phyloP scores from a whole-genome alignment of 2,797 vertebrate species.

The Pyrocephalus nanus region DNA sequence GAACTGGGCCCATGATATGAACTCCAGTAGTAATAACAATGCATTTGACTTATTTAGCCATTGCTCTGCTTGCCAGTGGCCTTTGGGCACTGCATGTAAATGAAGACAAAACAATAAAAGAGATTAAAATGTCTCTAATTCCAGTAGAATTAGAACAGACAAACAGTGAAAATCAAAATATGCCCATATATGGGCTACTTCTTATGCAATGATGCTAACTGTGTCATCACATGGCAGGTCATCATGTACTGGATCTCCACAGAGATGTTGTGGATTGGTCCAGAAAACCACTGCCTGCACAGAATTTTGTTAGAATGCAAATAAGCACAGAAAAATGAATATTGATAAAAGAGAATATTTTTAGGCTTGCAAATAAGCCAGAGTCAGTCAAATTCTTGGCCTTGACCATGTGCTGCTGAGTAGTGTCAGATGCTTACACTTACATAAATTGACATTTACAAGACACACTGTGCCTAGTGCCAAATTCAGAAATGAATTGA shows the following conservation, averaged over 20 bases:
- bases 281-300: neutral
- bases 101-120: slow-evolving; percentile 20
- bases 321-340: slow-evolving; percentile 55
- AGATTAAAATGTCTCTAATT: slow-evolving; percentile 48
- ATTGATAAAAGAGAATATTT: slow-evolving; percentile 74
- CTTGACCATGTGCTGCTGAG: slow-evolving; percentile 60
- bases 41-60: slow-evolving; percentile 13
- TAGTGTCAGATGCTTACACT: slow-evolving; percentile 58
- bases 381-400: slow-evolving; percentile 68
- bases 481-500: slow-evolving; percentile 59
- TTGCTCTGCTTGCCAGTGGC: neutral
- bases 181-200: slow-evolving; percentile 53
- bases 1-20: neutral
- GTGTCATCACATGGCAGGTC: slow-evolving; percentile 45
- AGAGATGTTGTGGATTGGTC: neutral
- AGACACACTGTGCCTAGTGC: slow-evolving; percentile 29
- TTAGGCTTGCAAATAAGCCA: slow-evolving; percentile 62
- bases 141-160: slow-evolving; percentile 20
- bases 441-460: slow-evolving; percentile 71
- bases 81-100: slow-evolving; percentile 42
- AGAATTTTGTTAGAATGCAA: slow-evolving; percentile 54
- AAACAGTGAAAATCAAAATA: slow-evolving; percentile 47
- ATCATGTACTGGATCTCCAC: slow-evolving; percentile 30
- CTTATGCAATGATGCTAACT: slow-evolving; percentile 37
- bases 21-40: slow-evolving; percentile 36